These are phyloP conservation scores for Sialis fuliginosa DNA, from an alignment of 2,888 invertebrate species.

Conservation along the genomic window DNA sequence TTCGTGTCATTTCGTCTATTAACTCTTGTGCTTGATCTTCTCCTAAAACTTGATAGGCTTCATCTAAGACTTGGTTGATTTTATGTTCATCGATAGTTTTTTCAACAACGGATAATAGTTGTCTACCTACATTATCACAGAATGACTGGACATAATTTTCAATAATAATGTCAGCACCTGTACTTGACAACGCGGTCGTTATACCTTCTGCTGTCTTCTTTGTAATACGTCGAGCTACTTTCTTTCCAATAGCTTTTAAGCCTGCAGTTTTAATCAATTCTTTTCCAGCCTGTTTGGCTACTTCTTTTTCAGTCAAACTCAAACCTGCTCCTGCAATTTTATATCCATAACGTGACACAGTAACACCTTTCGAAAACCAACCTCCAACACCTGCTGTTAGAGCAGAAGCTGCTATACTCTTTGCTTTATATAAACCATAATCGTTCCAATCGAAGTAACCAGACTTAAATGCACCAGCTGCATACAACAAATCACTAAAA, in stretches of 20 bases:
- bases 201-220: conserved; percentile 7
- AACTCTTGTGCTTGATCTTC: conserved; percentile 1
- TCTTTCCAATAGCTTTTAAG: conserved; percentile 3
- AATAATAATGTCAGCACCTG: conserved; percentile 5
- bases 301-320: conserved; percentile 3
- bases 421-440: conserved; percentile 9
- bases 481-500: conserved; percentile 13
- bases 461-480: conserved; percentile 7
- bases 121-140: conserved; percentile 6
- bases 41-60: conserved; percentile 4
- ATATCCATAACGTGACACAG: conserved; percentile 7
- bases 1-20: conserved; percentile 6
- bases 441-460: conserved; percentile 12
- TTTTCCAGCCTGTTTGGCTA: conserved; percentile 4
- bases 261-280: conserved; percentile 5
- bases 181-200: conserved; percentile 6
- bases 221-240: conserved; percentile 6
- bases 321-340: conserved; percentile 5
- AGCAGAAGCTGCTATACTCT: conserved; percentile 8
- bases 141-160: conserved; percentile 7
- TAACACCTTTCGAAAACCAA: conserved; percentile 6
- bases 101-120: conserved; percentile 5
- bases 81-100: conserved; percentile 1
- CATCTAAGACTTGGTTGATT: background rate
- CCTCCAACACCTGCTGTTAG: conserved; percentile 6